Conservation (phyloP, 2,113 vertebrate species). For the Zapus hudsonius region DNA sequence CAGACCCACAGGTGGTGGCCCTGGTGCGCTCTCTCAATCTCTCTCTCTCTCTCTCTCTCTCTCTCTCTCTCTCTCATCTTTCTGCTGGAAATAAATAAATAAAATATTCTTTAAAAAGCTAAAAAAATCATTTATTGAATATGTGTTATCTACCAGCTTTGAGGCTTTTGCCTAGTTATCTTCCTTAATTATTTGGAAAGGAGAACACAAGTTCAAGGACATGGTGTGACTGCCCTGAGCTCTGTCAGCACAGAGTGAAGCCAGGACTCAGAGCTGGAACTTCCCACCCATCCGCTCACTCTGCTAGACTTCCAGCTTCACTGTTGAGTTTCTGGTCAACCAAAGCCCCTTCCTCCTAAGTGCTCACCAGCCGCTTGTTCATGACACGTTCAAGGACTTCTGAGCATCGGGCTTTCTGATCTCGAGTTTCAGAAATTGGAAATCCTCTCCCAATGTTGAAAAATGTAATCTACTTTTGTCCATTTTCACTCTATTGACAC, state of each 20-base stretch:
- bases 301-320: not conserved
- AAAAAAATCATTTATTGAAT: not conserved
- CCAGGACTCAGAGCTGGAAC: not conserved
- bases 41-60: too few relatives aligned
- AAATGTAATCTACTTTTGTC: not conserved
- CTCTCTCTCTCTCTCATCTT: too few relatives aligned
- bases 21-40: too few relatives aligned
- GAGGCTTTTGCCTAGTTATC: constrained; percentile 24
- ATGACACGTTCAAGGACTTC: not conserved
- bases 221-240: not conserved
- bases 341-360: not conserved
- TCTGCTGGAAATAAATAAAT: too few relatives aligned
- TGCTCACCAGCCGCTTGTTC: not conserved
- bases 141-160: not conserved
- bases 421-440: constrained; percentile 48
- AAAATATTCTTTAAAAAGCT: too few relatives aligned
- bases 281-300: not conserved
- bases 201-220: constrained; percentile 9
- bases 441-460: constrained; percentile 13
- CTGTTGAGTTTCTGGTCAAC: constrained; percentile 18
- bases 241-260: not conserved
- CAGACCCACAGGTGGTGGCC: too few relatives aligned
- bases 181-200: constrained; percentile 38
- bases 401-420: not conserved
- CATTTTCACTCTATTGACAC: constrained; percentile 23